phyloP scores from a whole-genome alignment of 1,140 invertebrate genomes.

The Papilio dardanus region DNA sequence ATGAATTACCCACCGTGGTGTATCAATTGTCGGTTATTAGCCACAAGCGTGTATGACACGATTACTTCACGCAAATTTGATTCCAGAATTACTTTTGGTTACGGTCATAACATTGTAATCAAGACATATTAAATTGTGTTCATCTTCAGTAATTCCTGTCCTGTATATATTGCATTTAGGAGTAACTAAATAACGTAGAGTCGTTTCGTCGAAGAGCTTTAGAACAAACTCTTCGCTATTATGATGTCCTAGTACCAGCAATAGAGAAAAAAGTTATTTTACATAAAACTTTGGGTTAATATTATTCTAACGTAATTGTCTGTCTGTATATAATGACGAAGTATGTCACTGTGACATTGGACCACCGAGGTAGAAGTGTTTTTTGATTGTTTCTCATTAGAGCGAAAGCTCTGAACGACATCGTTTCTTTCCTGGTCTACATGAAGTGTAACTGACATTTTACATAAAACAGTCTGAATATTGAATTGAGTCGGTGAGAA shows the following conservation, averaged over 20 bases:
- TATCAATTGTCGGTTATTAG: constrained; percentile 58
- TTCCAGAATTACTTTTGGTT: constrained; percentile 15
- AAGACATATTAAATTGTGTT: not conserved
- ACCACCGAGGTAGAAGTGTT: constrained; percentile 65
- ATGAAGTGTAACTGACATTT: constrained; percentile 6
- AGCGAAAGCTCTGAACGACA: constrained; percentile 53
- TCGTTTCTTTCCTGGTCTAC: constrained; percentile 19
- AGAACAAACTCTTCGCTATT: not conserved
- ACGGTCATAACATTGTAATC: constrained; percentile 28
- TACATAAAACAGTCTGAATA: not conserved
- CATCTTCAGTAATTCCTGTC: not conserved
- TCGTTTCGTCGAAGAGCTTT: not conserved
- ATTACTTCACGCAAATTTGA: constrained; percentile 38
- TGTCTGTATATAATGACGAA: constrained; percentile 53
- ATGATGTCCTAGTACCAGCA: too few species aligned
- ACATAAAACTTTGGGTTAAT: constrained; percentile 9
- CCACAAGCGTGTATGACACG: constrained; percentile 62
- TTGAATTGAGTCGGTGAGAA: not conserved
- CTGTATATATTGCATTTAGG: not conserved
- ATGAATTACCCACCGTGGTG: constrained; percentile 58
- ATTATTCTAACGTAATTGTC: constrained; percentile 37
- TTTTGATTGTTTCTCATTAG: constrained; percentile 70
- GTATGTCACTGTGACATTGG: constrained; percentile 51
- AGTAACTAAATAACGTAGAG: not conserved
- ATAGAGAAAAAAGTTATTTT: not conserved